Evolutionary conservation across 1,140 invertebrate species (phyloP), one percentile per base, ranked within the genome.

Genomic region (Halotydeus destructor): DNA sequence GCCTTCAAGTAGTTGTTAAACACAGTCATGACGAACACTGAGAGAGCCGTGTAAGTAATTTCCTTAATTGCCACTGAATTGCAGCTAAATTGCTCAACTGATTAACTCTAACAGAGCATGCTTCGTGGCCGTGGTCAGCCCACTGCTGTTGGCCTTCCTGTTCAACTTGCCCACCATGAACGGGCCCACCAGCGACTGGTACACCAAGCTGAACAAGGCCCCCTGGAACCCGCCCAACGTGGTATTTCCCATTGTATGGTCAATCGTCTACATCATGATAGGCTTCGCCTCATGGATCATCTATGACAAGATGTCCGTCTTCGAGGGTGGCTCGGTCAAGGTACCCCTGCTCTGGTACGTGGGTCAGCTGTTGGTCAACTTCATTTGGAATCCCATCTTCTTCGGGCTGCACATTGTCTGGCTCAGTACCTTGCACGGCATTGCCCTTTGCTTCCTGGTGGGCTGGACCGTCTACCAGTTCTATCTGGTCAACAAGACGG

Each of bases 331-430:
- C 62, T 55, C 58, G 44, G 72, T 70, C 3, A 61, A 60, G 24
- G 18, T 76, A 3, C 76, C 81, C 1, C 54, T 88, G 18, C 62
- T 71, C 0, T 54, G 77, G 19, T 86, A 81, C 50, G 78, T 71
- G 5, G 58, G 67, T 1, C 80, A 84, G 55, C 59, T 88, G 35
- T 66, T 71, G 0, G 58, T 86, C 0, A 88, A 86, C 57, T 85
- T 78, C 76, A 66, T 72, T 1, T 88, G 81, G 81, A 71, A 76
- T 2, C 80, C 79, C 5, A 70, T 86, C n/a, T 86, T 86, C 60
- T 86, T 86, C 59, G 72, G 72, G 33, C 49, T 63, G 21, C 73
- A 74, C 44, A 70, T 72, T 46, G 62, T 78, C 3, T 76, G 79
- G 61, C 61, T 82, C 78, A 71, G 71, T 12, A 65, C 79, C 25